phyloP scores from a whole-genome alignment of 2,888 invertebrate species.

The Oxyteleia sp. region DNA sequence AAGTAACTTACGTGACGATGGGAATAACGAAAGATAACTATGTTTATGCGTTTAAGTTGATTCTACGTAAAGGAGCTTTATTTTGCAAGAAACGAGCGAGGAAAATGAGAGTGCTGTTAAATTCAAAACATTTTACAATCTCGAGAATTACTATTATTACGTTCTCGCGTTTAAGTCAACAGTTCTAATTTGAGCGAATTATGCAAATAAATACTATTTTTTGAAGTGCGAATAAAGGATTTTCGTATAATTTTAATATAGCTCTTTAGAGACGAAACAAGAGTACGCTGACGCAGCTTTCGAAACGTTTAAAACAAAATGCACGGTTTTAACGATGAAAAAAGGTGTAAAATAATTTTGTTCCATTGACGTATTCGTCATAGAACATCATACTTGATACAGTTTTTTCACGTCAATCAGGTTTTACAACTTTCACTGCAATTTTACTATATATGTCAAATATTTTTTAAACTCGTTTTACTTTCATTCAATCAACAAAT shows the following conservation, averaged over 20 bases:
- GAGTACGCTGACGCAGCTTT: no score
- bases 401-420: constrained; percentile 45
- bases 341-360: no score
- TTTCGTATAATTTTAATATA: not conserved
- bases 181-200: constrained; percentile 34
- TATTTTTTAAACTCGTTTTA: constrained; percentile 49
- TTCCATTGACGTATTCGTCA: constrained; percentile 26
- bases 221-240: not conserved
- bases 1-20: constrained; percentile 36
- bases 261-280: not conserved
- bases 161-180: constrained; percentile 6
- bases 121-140: constrained; percentile 31
- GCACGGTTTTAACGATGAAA: no score
- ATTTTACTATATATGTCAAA: constrained; percentile 61
- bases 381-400: constrained; percentile 17
- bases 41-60: constrained; percentile 25
- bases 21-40: constrained; percentile 36
- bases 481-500: constrained; percentile 60
- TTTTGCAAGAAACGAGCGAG: constrained; percentile 3
- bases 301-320: no score
- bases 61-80: constrained; percentile 30
- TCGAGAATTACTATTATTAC: constrained; percentile 32
- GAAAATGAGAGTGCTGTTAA: constrained; percentile 21
- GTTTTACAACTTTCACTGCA: constrained; percentile 64
- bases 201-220: constrained; percentile 26